Base-by-base conservation (phyloP, 1,140 invertebrate species). In the Sesamia nonagrioides region DNA sequence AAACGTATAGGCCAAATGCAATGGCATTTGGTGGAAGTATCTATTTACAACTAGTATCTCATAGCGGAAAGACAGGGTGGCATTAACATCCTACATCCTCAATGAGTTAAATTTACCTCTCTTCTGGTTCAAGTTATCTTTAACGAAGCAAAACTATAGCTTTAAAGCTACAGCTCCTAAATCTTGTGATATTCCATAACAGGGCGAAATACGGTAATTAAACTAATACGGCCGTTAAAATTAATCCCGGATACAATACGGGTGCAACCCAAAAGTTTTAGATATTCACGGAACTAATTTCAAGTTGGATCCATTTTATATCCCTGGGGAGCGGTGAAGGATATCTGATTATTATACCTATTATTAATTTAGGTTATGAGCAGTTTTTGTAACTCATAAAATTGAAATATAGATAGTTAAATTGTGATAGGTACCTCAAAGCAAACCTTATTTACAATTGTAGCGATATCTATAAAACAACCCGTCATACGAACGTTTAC, bases 201-300 rank as follows among this genome's bases (percentile, higher is more conserved):
- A 71, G 37, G 54, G 54, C 58, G 54, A 56, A 61, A 75, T 63
- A 50, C 27, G 9, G 56, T 61, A 75, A 75, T 61, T 66, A 58
- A 77, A 77, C 56, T 79, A 66, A 66, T 66, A 71, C 17, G 18
- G 7, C 60, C 71, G 40, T 75, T 75, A 75, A 75, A 75, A 82
- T 82, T 82, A 85, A 83, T 82, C 73, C 72, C 50, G 15, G 50
- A 50, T 60, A 75, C 71, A 73, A 71, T 75, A 82, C 68, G 73
- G 54, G 78, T 80, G 81, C 50, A 68, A 79, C 82, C 81, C 82
- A 81, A 84, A 86, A 86, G 79, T 86, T 86, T 80, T 74, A 54
- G 61, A 71, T 63, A 80, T 83, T 85, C 80, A 81, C 74, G 52
- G 56, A 84, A 84, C 83, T 84, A 82, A 84, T 84, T 83, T 80